Percentiles rank a stretch among this genome's conserved stretches.
Conservation (phyloP, 2,113 vertebrate species). For the Sapajus apella region DNA sequence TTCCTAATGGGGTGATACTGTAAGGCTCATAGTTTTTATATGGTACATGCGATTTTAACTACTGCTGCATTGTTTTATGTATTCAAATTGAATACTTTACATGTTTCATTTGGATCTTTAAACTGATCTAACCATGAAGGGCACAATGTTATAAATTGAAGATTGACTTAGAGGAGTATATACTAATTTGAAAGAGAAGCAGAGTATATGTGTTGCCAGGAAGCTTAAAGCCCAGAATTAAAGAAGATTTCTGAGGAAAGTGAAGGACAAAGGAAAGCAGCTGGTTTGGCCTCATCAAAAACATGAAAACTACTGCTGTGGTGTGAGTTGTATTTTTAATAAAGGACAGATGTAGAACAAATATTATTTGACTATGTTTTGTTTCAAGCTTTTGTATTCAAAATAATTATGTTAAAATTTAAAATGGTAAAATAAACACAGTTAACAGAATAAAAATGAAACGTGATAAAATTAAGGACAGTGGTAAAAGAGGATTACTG, state of each 20-base stretch:
- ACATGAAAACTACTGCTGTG: background rate
- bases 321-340: background rate
- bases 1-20: constrained; percentile 73
- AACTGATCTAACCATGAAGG: constrained; percentile 72
- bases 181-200: constrained; percentile 31
- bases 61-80: constrained; percentile 75
- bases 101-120: constrained; percentile 68
- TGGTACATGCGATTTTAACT: constrained; percentile 73
- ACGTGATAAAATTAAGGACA: background rate
- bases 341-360: background rate
- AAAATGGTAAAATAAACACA: background rate
- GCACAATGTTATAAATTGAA: constrained; percentile 53
- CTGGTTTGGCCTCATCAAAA: background rate
- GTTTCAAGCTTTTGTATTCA: background rate
- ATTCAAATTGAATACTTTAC: constrained; percentile 71
- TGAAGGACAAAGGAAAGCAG: background rate
- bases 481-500: background rate
- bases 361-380: background rate
- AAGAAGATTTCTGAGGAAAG: background rate
- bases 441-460: background rate
- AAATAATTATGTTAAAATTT: background rate
- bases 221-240: constrained; percentile 11
- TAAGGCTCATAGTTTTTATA: constrained; percentile 76
- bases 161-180: background rate
- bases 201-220: background rate